Base-by-base conservation (phyloP, 2,888 invertebrate species). In the Zootermopsis nevadensis region DNA sequence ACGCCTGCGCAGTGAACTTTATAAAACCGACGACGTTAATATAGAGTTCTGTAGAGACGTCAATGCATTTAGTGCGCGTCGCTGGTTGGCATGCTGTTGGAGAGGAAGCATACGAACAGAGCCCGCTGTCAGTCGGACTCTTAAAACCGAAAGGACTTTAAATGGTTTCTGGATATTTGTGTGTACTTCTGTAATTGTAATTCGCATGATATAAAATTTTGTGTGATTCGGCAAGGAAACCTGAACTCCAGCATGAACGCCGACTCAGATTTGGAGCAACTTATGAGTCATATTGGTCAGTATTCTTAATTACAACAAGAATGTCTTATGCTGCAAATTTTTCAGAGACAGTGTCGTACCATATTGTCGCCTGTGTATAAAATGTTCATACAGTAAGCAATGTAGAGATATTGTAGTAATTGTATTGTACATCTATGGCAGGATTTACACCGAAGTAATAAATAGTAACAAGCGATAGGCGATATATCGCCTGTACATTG, bases 221-320 rank as follows among this genome's bases (percentile, higher is more conserved):
- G 66, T 66, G 48, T 66, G 30, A 66, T 10, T 19, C 30, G 7
- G 2, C 12, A 30, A 12, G 8, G 66, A 27, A 27, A 12, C n/a
- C 6, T 7, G 30, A 66, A 66, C 27, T 10, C 27, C 10, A 66
- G 27, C 12, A 81, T 81, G 81, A 72, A 81, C 53, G 72, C 48
- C 27, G 81, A 81, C 72, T 33, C 48, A 30, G 93, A 93, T 42
- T 88, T 93, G 82, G 93, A 93, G 87, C 93, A 93, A 86, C 91
- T 93, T 88, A 93, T 93, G 93, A 92, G 92, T 87, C 93, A 93
- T 88, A 89, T 93, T 87, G 93, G 93, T 93, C 87, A 92, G 91
- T 85, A 48, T 48, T 48, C 38, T 60, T 4, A 66, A 0, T 66
- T n/a, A n/a, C n/a, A n/a, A n/a, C n/a, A n/a, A n/a, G n/a, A n/a